Evolutionary conservation across 1,140 invertebrate species (phyloP), one percentile per base, ranked within the genome.

Genomic region (Heterodera carotae): DNA sequence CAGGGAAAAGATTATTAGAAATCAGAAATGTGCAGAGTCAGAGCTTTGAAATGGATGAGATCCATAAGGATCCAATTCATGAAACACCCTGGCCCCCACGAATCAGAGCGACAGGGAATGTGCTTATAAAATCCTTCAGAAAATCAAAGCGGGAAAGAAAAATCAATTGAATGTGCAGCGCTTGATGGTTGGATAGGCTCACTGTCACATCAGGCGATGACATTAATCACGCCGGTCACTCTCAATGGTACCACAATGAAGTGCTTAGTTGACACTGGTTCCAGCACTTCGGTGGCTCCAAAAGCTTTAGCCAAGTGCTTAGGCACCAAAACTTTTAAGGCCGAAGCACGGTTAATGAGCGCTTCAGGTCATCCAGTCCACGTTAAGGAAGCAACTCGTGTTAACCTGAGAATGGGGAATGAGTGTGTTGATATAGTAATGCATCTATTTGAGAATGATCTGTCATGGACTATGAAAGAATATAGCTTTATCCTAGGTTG

Each of bases 251-350:
- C 18, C 39, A 8, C 8, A 36, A 43, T 67, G 66, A 34, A 18
- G 18, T 67, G 66, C 18, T 22, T 67, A 18, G 66, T 67, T 12
- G 66, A 67, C 66, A 67, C 66, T 15, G 66, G 66, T 15, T 34
- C 66, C 8, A 43, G 34, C 18, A 22, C 39, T 4, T 67, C 10
- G 3, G 66, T 67, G 4, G 66, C 66, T 4, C 39, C 66, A 10
- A 34, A 22, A 22, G 34, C 12, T 8, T 43, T 67, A 67, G 66
- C 66, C 18, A 15, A 34, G 12, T 34, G 18, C 18, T 67, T 67
- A 36, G 66, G 66, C 4, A 12, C 18, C 4, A 43, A 67, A 43
- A 67, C 39, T 15, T 34, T 36, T 18, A 43, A 43, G 18, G 4
- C 33, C 0, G 66, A 34, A 15, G 39, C 34, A 36, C 8, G 18